These are phyloP conservation scores for Phaedon cochleariae DNA, from an alignment of 2,888 invertebrate genomes.

Conservation along the genomic window DNA sequence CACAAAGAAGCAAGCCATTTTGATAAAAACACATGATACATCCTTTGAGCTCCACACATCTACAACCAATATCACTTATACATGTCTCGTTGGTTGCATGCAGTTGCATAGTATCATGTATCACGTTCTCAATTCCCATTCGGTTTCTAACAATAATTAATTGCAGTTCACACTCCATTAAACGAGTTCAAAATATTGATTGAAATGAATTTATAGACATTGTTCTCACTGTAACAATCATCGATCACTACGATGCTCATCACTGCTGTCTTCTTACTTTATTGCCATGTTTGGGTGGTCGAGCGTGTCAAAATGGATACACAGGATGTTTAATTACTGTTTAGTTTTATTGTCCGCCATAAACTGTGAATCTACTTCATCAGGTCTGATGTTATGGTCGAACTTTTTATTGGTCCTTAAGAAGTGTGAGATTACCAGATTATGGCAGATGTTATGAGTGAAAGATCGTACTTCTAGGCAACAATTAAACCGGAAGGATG, in stretches of 20 bases:
- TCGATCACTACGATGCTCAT: background rate
- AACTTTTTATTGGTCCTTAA: background rate
- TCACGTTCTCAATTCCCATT: too few species aligned
- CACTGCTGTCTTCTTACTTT: background rate
- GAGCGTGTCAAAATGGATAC: background rate
- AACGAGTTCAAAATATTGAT: background rate
- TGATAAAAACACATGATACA: too few species aligned
- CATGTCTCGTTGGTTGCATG: too few species aligned
- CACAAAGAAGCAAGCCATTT: too few species aligned
- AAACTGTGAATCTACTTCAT: conserved; percentile 7
- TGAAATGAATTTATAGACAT: background rate
- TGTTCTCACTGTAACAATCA: background rate
- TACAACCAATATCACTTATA: too few species aligned
- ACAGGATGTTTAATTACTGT: background rate
- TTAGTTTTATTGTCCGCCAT: background rate
- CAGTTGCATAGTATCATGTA: too few species aligned
- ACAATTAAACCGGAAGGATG: background rate
- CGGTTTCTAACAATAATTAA: too few species aligned
- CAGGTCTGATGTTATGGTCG: background rate
- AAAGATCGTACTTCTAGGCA: background rate
- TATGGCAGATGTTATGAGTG: background rate
- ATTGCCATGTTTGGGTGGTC: conserved; percentile 12
- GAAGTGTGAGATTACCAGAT: background rate
- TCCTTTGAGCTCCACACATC: too few species aligned
- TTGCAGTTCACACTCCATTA: too few species aligned